Conservation (phyloP, 2,113 vertebrate species). For the Alethe diademata region DNA sequence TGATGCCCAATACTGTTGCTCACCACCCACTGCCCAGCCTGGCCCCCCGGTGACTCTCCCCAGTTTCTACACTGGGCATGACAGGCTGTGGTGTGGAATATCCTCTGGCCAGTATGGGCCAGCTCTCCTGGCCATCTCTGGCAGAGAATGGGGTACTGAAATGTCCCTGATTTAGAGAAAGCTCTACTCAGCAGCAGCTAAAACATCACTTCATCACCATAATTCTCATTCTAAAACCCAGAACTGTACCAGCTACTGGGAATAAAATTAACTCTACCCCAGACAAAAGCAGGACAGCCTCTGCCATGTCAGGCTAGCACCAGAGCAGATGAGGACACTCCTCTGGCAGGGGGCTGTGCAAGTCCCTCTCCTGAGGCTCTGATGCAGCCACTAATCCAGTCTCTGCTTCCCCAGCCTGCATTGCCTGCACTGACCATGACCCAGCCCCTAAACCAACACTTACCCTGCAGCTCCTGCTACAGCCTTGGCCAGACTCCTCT, state of each 20-base stretch:
- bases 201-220: neutral
- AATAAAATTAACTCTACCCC: neutral
- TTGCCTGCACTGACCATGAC: neutral
- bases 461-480: neutral
- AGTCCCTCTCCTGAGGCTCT: neutral
- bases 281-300: neutral
- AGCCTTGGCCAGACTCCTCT: neutral
- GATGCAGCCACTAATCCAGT: neutral
- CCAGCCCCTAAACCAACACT: neutral
- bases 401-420: neutral
- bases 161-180: neutral
- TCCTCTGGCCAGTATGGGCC: neutral
- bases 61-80: neutral
- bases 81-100: neutral
- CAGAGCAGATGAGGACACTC: accelerated
- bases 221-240: neutral
- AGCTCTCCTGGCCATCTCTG: neutral
- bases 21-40: neutral
- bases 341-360: neutral
- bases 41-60: too few species aligned
- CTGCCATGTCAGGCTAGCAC: neutral
- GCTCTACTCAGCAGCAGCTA: neutral
- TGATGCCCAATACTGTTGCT: neutral
- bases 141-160: neutral
- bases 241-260: neutral